These are phyloP conservation scores for Cyprinodon diabolis DNA, from an alignment of 2,797 vertebrate genomes.

Conservation along the genomic window DNA sequence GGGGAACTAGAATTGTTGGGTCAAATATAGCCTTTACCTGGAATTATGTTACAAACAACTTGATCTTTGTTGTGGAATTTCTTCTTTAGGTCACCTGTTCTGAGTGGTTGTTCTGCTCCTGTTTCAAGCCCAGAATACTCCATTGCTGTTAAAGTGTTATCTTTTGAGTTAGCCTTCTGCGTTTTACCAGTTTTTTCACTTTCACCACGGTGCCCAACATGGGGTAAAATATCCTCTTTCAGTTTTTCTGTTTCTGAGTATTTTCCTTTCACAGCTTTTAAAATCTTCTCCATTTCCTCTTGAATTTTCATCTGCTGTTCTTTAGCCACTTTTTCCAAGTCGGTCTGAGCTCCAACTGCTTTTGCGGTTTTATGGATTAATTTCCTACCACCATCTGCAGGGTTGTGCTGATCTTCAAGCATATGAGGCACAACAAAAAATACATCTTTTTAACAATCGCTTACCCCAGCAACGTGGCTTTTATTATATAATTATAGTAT, in stretches of 20 bases:
- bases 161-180: conserved; percentile 15
- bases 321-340: conserved; percentile 68
- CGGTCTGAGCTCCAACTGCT: conserved; percentile 38
- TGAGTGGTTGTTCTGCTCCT: conserved; percentile 10
- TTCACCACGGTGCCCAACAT: conserved; percentile 7
- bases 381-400: conserved; percentile 42
- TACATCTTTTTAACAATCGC: neutral
- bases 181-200: neutral
- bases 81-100: neutral
- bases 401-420: conserved; percentile 53
- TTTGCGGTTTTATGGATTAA: conserved; percentile 53
- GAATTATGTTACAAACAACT: conserved; percentile 37
- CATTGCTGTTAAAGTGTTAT: neutral
- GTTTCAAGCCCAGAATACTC: conserved; percentile 1
- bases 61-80: conserved; percentile 23
- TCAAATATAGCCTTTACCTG: conserved; percentile 53
- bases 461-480: neutral
- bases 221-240: conserved; percentile 12
- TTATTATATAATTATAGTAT: neutral
- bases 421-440: conserved; percentile 17
- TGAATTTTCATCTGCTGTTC: conserved; percentile 69
- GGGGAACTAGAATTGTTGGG: conserved; percentile 24
- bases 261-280: conserved; percentile 36
- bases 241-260: conserved; percentile 23
- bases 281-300: conserved; percentile 61